A percentile compares a stretch with the other conserved stretches of the same genome.
Conservation (phyloP, 2,113 vertebrate genomes). For the Neoarius graeffei region DNA sequence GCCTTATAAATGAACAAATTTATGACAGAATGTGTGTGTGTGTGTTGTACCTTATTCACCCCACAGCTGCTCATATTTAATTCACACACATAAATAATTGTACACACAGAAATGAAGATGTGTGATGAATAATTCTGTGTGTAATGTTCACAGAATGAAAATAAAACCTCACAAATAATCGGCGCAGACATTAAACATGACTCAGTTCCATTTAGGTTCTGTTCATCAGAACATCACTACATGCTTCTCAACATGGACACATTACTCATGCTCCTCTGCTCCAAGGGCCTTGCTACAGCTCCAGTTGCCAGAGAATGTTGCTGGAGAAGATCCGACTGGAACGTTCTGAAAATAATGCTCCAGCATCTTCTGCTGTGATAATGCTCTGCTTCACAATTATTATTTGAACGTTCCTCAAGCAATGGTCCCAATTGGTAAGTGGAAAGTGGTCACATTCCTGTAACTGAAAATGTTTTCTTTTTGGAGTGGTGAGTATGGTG, state of each 20-base stretch:
- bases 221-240: background rate
- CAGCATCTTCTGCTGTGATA: background rate
- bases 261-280: background rate
- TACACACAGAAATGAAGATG: background rate
- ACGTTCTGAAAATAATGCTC: background rate
- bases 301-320: background rate
- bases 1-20: background rate
- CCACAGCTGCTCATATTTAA: conserved; percentile 6
- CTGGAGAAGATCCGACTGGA: background rate
- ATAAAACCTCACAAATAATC: background rate
- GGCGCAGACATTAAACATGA: background rate
- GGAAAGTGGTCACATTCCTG: no score
- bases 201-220: background rate
- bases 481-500: no score
- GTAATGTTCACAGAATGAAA: background rate
- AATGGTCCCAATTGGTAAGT: no score
- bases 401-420: no score
- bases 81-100: conserved; percentile 28
- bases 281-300: background rate
- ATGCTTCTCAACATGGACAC: background rate
- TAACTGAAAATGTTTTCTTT: no score
- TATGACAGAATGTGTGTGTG: background rate
- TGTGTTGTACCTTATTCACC: background rate
- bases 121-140: conserved; percentile 29
- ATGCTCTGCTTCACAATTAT: background rate